Base-by-base conservation (phyloP, 2,888 invertebrate species). In the Agrilus biguttatus region DNA sequence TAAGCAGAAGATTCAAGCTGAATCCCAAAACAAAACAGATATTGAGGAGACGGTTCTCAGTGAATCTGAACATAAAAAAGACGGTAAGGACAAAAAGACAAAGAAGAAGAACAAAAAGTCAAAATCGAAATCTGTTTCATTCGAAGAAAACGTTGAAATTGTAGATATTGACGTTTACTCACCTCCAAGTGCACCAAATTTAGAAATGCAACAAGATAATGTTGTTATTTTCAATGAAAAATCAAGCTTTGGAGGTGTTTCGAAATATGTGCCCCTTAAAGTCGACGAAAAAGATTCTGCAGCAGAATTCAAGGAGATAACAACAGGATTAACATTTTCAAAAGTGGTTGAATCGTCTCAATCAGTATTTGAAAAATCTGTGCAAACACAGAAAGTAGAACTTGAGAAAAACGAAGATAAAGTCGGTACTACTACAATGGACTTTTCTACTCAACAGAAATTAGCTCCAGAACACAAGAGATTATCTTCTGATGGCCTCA, bases 41-140 rank as follows among this genome's bases (percentile, higher is more conserved):
- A 61, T 65, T 51, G 59, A 65, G 42, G 62, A 65, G 60, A 55
- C 59, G 49, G 53, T 60, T 50, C 52, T 62, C 36, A 51, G 49
- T 32, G 55, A 48, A 35, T 55, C 51, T 35, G 37, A 45, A 28
- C 32, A 28, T 28, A 8, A 28, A 28, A 28, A 28, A 10, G 23
- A 8, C 7, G 23, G 5, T 8, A 17, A 17, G 17, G 28, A 28
- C 28, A 10, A 28, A 28, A 28, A 28, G 3, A 2, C 28, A 13
- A 23, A 41, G 8, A 45, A 32, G n/a, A 51, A 37, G 21, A 51
- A 49, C 14, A 53, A 51, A 39, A 49, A 47, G 10, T 59, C 55
- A 44, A 60, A 59, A 46, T 48, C 51, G 14, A 62, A 62, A 51
- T 57, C 60, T 14, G 62, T 62, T n/a, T 59, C 61, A 2, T 61